Evolutionary conservation across 1,140 invertebrate species (phyloP).

Genomic region (Cephus cinctus): DNA sequence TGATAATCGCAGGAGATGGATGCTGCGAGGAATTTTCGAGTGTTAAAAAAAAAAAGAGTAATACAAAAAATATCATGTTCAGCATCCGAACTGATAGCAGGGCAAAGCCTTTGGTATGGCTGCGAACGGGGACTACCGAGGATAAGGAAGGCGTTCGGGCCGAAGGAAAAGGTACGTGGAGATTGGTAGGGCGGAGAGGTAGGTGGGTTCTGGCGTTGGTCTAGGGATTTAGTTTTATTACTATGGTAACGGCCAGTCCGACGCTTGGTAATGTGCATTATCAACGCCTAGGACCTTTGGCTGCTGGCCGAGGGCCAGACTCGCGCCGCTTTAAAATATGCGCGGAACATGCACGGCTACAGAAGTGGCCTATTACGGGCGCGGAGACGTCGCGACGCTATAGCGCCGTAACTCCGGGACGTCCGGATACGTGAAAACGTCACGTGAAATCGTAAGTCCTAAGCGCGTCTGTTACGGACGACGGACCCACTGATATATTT

Average conservation of each 20-base stretch:
- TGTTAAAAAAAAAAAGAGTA: no score
- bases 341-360: background rate
- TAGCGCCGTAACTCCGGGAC: no score
- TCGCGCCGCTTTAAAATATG: slow-evolving; percentile 12
- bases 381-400: no score
- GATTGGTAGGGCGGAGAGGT: background rate
- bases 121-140: background rate
- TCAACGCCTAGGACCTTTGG: slow-evolving; percentile 13
- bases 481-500: background rate
- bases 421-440: no score
- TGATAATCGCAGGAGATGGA: no score
- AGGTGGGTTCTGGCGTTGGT: background rate
- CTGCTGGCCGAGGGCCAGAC: slow-evolving; percentile 9
- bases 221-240: slow-evolving; percentile 18
- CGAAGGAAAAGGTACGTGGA: background rate
- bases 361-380: no score
- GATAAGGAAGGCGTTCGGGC: background rate
- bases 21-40: no score
- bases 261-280: slow-evolving; percentile 20
- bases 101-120: no score
- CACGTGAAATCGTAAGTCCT: no score
- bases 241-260: slow-evolving; percentile 15
- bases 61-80: no score
- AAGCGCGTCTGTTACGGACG: background rate
- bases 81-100: no score